These are phyloP conservation scores for Plutomurus gul DNA, from an alignment of 1,140 invertebrate species.

Conservation along the genomic window DNA sequence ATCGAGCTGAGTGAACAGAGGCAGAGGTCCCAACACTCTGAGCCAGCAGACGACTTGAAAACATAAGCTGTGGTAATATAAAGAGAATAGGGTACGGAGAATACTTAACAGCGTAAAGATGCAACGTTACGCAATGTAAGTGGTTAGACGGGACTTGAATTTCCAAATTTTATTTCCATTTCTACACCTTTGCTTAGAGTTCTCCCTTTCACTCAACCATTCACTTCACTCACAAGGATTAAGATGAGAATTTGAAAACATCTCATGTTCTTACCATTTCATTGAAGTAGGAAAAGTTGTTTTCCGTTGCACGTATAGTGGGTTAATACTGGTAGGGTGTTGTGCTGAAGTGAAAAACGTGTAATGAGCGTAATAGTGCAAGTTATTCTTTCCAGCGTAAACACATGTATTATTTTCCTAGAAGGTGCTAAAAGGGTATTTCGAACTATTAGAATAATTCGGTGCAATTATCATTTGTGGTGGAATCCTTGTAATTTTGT, in stretches of 20 bases:
- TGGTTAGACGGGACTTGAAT: conserved; percentile 15
- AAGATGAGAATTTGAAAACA: conserved; percentile 2
- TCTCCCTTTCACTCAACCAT: neutral
- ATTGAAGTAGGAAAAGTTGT: neutral
- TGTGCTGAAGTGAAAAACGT: neutral
- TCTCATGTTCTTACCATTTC: conserved; percentile 9
- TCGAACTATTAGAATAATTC: conserved; percentile 28
- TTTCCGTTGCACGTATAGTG: neutral
- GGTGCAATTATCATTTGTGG: conserved; percentile 5
- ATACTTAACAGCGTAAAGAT: neutral
- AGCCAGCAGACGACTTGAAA: neutral
- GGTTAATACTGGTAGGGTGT: neutral
- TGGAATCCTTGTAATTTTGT: conserved; percentile 22
- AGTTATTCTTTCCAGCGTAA: neutral
- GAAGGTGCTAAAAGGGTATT: conserved; percentile 27
- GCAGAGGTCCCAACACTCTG: too few species aligned
- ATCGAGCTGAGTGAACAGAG: conserved; percentile 13
- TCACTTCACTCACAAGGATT: neutral
- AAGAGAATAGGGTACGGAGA: neutral
- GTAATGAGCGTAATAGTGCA: neutral
- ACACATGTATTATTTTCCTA: conserved; percentile 4
- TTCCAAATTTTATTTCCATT: conserved; percentile 4
- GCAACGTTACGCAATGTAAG: neutral
- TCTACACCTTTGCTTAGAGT: neutral
- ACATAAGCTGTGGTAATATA: neutral